phyloP scores from a whole-genome alignment of 2,113 vertebrate species.

The Sciurus niger region DNA sequence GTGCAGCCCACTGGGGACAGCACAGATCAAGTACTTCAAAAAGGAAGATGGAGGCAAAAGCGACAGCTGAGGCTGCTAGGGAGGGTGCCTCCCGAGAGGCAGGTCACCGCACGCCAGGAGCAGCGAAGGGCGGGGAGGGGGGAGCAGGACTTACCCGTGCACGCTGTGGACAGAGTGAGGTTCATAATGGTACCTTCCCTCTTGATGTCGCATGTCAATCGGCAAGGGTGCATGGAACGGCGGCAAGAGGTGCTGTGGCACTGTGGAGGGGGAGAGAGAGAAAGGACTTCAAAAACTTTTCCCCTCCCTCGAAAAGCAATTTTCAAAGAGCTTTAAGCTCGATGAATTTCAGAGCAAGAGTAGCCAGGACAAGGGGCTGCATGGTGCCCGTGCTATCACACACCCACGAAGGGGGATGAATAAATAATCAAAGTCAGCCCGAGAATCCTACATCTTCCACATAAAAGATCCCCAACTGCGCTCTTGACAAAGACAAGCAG shows the following conservation, averaged over 20 bases:
- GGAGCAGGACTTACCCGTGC: slow-evolving; percentile 94
- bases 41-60: not conserved
- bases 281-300: slow-evolving; percentile 89
- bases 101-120: fast-evolving
- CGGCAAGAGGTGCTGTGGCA: slow-evolving; percentile 95
- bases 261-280: slow-evolving; percentile 88
- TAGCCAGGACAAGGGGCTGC: slow-evolving; percentile 90
- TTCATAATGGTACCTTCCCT: slow-evolving; percentile 98
- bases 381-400: slow-evolving; percentile 93
- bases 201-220: slow-evolving; percentile 98
- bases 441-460: slow-evolving; percentile 96
- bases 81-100: fast-evolving
- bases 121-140: not conserved
- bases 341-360: slow-evolving; percentile 92
- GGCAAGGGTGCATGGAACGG: slow-evolving; percentile 97
- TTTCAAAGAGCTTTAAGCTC: slow-evolving; percentile 92
- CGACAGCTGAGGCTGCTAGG: not conserved
- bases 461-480: slow-evolving; percentile 96
- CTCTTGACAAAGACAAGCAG: slow-evolving; percentile 98
- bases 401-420: slow-evolving; percentile 94
- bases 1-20: fast-evolving
- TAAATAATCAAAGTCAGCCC: slow-evolving; percentile 97
- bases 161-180: slow-evolving; percentile 95
- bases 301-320: slow-evolving; percentile 88
- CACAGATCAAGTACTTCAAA: not conserved